phyloP scores from a whole-genome alignment of 2,797 vertebrate species.

The Coluber constrictor region DNA sequence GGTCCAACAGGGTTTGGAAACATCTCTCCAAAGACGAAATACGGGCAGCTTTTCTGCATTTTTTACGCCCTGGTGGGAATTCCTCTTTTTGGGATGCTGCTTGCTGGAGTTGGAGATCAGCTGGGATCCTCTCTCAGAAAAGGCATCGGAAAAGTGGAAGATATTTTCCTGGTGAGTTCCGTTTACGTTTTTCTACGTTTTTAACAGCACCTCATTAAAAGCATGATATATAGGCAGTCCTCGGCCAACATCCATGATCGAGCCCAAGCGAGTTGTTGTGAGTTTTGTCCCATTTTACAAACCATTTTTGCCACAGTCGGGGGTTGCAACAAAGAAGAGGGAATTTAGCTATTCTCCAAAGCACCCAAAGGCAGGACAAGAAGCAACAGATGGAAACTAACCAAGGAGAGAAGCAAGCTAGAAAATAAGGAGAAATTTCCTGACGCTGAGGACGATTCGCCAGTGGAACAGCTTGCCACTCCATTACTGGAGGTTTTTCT shows the following conservation, averaged over 20 bases:
- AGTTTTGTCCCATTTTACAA: neutral
- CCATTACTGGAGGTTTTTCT: too few species aligned
- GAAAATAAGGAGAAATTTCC: too few species aligned
- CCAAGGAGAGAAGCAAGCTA: too few species aligned
- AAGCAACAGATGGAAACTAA: too few species aligned
- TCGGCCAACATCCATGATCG: too few species aligned
- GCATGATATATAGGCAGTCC: neutral
- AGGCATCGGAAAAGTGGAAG: conserved; percentile 86
- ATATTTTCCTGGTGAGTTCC: conserved; percentile 83
- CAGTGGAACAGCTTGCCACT: too few species aligned
- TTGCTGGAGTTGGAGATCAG: conserved; percentile 89
- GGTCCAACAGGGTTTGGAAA: conserved; percentile 83
- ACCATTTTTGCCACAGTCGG: too few species aligned
- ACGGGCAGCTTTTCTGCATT: conserved; percentile 86
- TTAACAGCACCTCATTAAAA: neutral
- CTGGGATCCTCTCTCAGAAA: conserved; percentile 84
- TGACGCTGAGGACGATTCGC: too few species aligned
- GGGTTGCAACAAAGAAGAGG: too few species aligned
- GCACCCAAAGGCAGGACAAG: too few species aligned
- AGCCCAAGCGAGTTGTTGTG: too few species aligned
- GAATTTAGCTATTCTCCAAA: too few species aligned
- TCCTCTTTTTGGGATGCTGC: conserved; percentile 89
- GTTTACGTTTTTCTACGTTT: accelerated
- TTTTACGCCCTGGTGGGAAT: conserved; percentile 91
- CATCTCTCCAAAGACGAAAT: conserved; percentile 80